Percentiles rank a stretch among this genome's conserved stretches.
These are phyloP conservation scores for Pterostichus niger DNA, from an alignment of 2,888 invertebrate species.

Conservation along the genomic window DNA sequence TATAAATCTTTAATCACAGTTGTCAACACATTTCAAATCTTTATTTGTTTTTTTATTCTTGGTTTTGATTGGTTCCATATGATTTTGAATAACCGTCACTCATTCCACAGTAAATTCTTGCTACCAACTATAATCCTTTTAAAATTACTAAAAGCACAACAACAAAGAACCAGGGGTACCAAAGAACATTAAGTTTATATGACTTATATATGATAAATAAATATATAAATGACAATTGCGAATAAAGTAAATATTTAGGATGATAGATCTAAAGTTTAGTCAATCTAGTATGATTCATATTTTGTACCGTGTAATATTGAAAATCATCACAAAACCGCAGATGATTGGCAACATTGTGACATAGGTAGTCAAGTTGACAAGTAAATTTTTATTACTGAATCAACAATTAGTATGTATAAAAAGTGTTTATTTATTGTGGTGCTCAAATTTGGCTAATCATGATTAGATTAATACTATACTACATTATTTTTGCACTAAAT, in stretches of 20 bases:
- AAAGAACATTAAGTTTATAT: neutral
- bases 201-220: neutral
- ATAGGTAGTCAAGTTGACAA: constrained; percentile 41
- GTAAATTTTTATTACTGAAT: constrained; percentile 53
- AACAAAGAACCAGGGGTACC: neutral
- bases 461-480: constrained; percentile 59
- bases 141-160: neutral
- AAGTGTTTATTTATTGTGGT: constrained; percentile 61
- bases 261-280: too few relatives aligned
- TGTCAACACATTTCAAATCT: constrained; percentile 65
- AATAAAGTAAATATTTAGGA: neutral
- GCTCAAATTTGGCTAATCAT: constrained; percentile 55
- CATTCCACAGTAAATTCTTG: neutral
- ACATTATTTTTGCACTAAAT: constrained; percentile 54
- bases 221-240: neutral
- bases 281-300: too few relatives aligned
- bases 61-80: constrained; percentile 62
- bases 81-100: constrained; percentile 63
- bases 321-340: neutral
- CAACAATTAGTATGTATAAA: constrained; percentile 63
- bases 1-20: constrained; percentile 57
- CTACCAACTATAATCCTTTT: neutral
- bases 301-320: neutral
- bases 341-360: constrained; percentile 24
- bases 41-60: constrained; percentile 55